Conservation (phyloP, 2,888 invertebrate genomes). For the Aphidius colemani region DNA sequence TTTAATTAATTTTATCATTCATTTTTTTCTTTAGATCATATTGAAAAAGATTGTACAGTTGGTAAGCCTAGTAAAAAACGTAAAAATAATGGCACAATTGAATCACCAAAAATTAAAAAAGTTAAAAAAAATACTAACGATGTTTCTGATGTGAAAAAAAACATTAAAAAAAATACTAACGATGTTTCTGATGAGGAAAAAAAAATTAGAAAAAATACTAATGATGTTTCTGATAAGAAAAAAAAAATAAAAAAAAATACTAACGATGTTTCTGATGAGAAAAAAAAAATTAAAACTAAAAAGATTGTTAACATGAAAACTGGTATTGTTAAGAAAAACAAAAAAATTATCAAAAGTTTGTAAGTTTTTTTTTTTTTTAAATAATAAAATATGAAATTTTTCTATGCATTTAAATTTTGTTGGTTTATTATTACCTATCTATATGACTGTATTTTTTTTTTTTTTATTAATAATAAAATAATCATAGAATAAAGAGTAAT, state of each 20-base stretch:
- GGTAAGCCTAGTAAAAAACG: slow-evolving; percentile 24
- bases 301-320: slow-evolving; percentile 7
- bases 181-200: neutral
- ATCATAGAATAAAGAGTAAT: slow-evolving; percentile 6
- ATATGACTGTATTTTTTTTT: too few species aligned
- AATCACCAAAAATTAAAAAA: slow-evolving; percentile 12
- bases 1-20: slow-evolving; percentile 2
- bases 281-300: neutral
- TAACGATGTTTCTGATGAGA: neutral
- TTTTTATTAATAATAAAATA: neutral
- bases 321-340: slow-evolving; percentile 1
- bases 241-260: slow-evolving; percentile 11
- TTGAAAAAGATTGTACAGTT: slow-evolving; percentile 41
- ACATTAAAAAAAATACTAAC: too few species aligned
- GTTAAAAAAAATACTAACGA: slow-evolving; percentile 1
- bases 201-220: neutral
- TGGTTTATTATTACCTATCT: neutral
- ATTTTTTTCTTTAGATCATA: slow-evolving; percentile 42
- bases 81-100: slow-evolving; percentile 8
- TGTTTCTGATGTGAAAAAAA: too few species aligned
- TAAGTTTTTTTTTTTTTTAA: slow-evolving; percentile 7
- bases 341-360: slow-evolving; percentile 22
- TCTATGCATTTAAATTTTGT: slow-evolving; percentile 23
- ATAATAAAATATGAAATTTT: slow-evolving; percentile 20
- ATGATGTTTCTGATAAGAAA: neutral